Evolutionary conservation across 2,113 vertebrate species (phyloP).

Genomic region (Pantherophis guttatus): DNA sequence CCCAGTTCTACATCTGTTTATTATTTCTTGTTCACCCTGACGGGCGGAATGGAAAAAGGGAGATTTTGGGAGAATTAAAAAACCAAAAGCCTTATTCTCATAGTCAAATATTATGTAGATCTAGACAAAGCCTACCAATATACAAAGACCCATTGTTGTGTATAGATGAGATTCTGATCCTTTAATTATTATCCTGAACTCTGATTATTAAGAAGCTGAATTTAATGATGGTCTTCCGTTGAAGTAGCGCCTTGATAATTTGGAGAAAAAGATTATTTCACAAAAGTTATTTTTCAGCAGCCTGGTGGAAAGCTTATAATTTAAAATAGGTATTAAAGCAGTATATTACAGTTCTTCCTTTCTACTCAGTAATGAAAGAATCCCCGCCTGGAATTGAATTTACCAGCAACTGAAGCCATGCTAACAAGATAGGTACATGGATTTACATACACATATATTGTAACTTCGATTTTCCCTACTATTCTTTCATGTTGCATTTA

Average conservation of each 20-base stretch:
- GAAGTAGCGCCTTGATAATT: background rate
- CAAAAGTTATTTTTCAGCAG: background rate
- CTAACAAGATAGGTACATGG: background rate
- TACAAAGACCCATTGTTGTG: background rate
- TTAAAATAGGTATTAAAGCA: background rate
- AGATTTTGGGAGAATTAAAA: background rate
- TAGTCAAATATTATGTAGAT: background rate
- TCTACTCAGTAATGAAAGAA: background rate
- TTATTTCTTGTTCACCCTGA: background rate
- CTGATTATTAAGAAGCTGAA: background rate
- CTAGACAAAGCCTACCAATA: background rate
- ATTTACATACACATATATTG: background rate
- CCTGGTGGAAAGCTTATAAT: background rate
- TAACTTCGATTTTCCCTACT: background rate
- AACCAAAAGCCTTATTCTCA: background rate
- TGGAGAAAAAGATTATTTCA: background rate
- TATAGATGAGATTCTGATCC: background rate
- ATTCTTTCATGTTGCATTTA: background rate
- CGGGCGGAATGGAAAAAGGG: background rate
- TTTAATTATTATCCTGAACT: background rate
- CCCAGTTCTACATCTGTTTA: background rate
- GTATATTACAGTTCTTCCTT: background rate
- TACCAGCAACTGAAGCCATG: background rate
- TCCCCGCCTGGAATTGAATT: background rate
- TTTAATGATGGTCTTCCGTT: background rate